Conservation (phyloP, 2,888 invertebrate species). For the Sicus ferrugineus region DNA sequence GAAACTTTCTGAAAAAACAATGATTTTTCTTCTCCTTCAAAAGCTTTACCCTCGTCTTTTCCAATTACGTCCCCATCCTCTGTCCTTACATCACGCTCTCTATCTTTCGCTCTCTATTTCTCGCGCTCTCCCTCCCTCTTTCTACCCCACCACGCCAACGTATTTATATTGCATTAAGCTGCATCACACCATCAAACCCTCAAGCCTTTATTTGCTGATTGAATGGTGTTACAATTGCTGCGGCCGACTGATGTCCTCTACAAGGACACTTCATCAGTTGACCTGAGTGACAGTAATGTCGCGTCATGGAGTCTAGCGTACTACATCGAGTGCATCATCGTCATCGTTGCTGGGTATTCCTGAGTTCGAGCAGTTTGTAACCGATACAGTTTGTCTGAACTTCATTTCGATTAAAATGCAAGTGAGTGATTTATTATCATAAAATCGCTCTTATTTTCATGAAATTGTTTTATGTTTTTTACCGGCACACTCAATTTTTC, state of each 20-base stretch:
- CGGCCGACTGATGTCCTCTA: neutral
- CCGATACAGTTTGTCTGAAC: neutral
- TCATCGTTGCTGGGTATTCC: neutral
- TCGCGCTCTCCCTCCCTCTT: too few species aligned
- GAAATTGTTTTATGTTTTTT: too few species aligned
- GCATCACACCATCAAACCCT: neutral
- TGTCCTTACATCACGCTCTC: neutral
- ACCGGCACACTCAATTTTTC: too few species aligned
- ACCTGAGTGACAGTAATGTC: too few species aligned
- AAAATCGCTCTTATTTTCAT: too few species aligned
- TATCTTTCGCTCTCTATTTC: neutral
- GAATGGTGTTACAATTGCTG: neutral
- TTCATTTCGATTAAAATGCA: neutral
- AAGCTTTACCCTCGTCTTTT: neutral
- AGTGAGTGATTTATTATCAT: too few species aligned
- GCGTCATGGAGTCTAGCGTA: too few species aligned
- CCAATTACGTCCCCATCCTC: neutral
- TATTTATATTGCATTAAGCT: conserved; percentile 1
- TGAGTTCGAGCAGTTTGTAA: neutral
- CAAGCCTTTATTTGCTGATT: neutral
- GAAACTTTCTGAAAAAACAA: too few species aligned
- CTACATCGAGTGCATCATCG: neutral
- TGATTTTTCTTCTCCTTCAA: neutral
- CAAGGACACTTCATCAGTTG: neutral
- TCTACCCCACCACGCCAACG: too few species aligned